Percentiles rank a stretch among this genome's conserved stretches.
phyloP scores from a whole-genome alignment of 2,797 vertebrate genomes.

The Cyprinodon diabolis region DNA sequence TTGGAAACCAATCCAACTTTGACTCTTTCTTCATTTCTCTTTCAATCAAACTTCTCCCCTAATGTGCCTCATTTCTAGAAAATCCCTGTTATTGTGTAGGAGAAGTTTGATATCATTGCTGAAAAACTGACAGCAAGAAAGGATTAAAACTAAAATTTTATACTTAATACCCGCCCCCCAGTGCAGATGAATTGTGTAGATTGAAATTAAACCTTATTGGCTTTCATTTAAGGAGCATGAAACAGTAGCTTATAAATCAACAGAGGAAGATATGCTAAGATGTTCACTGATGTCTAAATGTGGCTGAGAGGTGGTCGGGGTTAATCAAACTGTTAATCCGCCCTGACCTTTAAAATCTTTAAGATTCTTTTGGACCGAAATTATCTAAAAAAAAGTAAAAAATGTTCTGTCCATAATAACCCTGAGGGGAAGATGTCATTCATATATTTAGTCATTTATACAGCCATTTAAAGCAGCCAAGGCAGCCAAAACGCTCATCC shows the following conservation, averaged over 20 bases:
- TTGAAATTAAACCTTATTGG: too few species aligned
- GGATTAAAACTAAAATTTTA: not conserved
- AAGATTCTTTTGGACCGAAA: not conserved
- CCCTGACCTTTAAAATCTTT: not conserved
- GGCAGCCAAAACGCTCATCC: too few species aligned
- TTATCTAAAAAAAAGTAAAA: not conserved
- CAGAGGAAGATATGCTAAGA: too few species aligned
- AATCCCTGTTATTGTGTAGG: not conserved
- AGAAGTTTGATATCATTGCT: too few species aligned
- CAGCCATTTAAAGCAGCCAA: too few species aligned
- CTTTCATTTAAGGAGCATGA: too few species aligned
- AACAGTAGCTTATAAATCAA: too few species aligned
- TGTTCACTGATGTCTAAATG: too few species aligned
- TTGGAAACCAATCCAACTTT: not conserved
- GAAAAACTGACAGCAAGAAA: too few species aligned
- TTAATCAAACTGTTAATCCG: not conserved
- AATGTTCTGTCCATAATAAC: not conserved
- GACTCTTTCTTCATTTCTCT: not conserved
- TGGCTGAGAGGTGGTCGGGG: not conserved
- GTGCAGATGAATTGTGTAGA: too few species aligned
- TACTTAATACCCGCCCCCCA: not conserved
- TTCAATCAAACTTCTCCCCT: not conserved
- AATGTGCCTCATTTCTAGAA: not conserved
- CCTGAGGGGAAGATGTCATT: too few species aligned
- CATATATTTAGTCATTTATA: too few species aligned